Conservation (phyloP, 2,888 invertebrate species). For the Lycophotia porphyrea region DNA sequence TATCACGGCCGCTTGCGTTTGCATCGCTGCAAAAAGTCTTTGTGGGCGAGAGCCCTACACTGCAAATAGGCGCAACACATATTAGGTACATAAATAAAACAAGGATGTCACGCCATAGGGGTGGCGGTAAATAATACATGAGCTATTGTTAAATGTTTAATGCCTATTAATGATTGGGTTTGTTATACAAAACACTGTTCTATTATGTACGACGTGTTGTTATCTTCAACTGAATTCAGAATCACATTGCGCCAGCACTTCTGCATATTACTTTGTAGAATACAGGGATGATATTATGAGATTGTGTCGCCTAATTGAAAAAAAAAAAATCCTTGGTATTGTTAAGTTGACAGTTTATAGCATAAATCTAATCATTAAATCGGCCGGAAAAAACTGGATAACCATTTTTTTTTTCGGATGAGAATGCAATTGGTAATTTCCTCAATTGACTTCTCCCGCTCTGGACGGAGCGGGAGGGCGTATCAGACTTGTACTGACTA, state of each 20-base stretch:
- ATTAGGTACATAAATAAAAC: constrained; percentile 60
- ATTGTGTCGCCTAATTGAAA: background rate
- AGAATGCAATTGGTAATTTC: no score
- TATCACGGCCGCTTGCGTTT: background rate
- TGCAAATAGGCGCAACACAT: constrained; percentile 29
- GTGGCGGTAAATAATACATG: constrained; percentile 32
- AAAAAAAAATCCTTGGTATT: background rate
- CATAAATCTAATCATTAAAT: no score
- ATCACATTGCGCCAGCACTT: background rate
- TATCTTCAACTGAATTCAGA: background rate
- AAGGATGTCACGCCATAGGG: constrained; percentile 48
- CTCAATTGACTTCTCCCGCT: no score
- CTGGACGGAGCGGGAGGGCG: no score
- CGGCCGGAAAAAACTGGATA: no score
- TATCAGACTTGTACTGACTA: no score
- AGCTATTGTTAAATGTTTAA: constrained; percentile 32
- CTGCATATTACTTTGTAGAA: background rate
- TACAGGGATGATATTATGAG: background rate
- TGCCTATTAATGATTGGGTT: constrained; percentile 7
- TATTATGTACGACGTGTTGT: no score
- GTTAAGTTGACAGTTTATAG: background rate
- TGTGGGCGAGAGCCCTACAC: background rate
- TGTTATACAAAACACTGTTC: background rate
- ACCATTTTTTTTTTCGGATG: no score
- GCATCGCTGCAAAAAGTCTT: background rate